Evolutionary conservation across 2,113 vertebrate genomes (phyloP).

Genomic region (Sula dactylatra): DNA sequence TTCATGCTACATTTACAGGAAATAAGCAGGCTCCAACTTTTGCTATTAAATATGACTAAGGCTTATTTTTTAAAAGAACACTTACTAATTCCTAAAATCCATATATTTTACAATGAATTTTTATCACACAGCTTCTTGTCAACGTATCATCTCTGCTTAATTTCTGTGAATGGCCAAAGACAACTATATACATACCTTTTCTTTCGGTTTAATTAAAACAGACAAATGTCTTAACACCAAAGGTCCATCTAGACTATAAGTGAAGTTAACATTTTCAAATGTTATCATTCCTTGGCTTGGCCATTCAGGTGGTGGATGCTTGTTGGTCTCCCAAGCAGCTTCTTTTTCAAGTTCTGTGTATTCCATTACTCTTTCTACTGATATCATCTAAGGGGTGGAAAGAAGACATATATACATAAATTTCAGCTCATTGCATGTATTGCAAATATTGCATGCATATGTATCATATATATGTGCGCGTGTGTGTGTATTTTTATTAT

Average conservation of each 20-base stretch:
- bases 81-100: background rate
- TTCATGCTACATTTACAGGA: background rate
- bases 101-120: background rate
- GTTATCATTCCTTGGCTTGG: constrained; percentile 83
- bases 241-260: constrained; percentile 84
- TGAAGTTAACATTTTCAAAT: constrained; percentile 91
- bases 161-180: background rate
- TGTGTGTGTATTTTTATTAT: background rate
- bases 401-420: background rate
- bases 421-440: background rate
- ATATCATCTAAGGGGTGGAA: constrained; percentile 85
- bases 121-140: background rate
- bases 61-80: background rate
- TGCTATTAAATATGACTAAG: background rate
- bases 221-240: constrained; percentile 87
- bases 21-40: background rate
- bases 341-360: constrained; percentile 93
- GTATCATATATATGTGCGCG: too few species aligned
- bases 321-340: constrained; percentile 87
- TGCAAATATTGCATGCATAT: background rate
- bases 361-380: constrained; percentile 91
- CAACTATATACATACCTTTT: constrained; percentile 81
- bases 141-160: background rate
- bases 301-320: constrained; percentile 82
- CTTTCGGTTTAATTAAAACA: constrained; percentile 82